phyloP scores from a whole-genome alignment of 2,113 vertebrate species.

The Gallinago undulata region DNA sequence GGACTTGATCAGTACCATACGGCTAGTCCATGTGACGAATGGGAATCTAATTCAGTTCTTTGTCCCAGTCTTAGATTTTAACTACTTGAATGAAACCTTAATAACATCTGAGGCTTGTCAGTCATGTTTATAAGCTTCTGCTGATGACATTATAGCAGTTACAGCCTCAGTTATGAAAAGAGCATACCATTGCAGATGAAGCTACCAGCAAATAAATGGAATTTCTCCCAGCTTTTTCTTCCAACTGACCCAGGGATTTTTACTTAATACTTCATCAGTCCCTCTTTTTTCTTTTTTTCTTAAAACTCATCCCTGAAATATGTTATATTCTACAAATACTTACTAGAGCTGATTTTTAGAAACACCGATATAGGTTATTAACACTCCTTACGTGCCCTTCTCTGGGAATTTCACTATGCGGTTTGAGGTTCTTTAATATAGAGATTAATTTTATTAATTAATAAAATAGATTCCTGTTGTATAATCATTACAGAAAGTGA shows the following conservation, averaged over 20 bases:
- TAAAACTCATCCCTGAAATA: neutral
- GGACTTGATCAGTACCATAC: neutral
- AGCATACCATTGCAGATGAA: neutral
- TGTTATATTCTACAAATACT: neutral
- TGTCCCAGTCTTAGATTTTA: neutral
- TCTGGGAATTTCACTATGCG: neutral
- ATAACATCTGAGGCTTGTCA: slow-evolving; percentile 15
- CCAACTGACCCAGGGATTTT: neutral
- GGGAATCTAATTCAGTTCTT: neutral
- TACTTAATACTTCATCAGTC: neutral
- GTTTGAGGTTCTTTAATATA: neutral
- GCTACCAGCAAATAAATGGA: slow-evolving; percentile 3
- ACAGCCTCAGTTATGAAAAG: neutral
- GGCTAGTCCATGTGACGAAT: neutral
- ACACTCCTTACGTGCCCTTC: neutral
- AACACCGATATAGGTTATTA: neutral
- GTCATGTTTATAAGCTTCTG: slow-evolving; percentile 40
- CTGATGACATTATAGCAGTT: neutral
- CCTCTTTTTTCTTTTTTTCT: neutral
- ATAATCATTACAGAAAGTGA: neutral
- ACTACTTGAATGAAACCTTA: neutral
- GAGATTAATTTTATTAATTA: too few relatives aligned
- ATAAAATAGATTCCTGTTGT: neutral
- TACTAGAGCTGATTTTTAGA: neutral
- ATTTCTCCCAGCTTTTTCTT: slow-evolving; percentile 1